Percentiles rank a stretch among this genome's conserved stretches.
Evolutionary conservation across 2,797 vertebrate genomes (phyloP).

Genomic region (Potorous gilbertii): DNA sequence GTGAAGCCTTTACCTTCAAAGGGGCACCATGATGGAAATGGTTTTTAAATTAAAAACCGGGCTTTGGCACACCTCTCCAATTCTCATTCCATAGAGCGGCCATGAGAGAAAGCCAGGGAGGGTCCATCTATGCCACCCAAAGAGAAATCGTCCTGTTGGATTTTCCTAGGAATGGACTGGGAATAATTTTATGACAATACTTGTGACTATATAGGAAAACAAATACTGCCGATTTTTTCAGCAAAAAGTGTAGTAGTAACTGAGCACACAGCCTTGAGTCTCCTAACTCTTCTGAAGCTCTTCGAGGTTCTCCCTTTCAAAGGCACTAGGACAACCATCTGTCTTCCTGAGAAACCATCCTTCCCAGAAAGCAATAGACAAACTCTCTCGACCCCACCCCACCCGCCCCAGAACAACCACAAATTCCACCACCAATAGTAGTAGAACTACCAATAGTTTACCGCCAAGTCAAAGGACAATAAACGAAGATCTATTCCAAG

Average conservation of each 20-base stretch:
- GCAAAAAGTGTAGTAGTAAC: constrained; percentile 15
- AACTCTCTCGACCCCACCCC: background rate
- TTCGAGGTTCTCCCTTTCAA: background rate
- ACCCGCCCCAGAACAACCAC: background rate
- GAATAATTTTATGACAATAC: constrained; percentile 55
- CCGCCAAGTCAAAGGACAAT: background rate
- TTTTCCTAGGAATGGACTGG: constrained; percentile 77
- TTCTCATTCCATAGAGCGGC: constrained; percentile 1
- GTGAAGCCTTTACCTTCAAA: constrained; percentile 78
- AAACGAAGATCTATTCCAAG: background rate
- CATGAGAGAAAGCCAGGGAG: background rate
- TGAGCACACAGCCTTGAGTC: background rate
- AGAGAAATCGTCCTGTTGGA: constrained; percentile 54
- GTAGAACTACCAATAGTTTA: background rate
- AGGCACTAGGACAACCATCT: background rate
- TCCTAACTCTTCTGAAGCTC: background rate
- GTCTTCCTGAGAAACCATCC: background rate
- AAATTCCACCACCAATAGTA: background rate
- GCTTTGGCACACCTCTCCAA: constrained; percentile 11
- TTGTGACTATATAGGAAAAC: constrained; percentile 1
- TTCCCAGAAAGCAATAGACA: background rate
- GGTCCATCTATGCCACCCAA: constrained; percentile 56
- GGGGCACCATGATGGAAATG: constrained; percentile 63
- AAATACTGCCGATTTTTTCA: constrained; percentile 12
- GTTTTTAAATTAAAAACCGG: constrained; percentile 61